Evolutionary conservation across 2,888 invertebrate species (phyloP), one percentile per base, ranked within the genome.

Genomic region (Baccha elongata): DNA sequence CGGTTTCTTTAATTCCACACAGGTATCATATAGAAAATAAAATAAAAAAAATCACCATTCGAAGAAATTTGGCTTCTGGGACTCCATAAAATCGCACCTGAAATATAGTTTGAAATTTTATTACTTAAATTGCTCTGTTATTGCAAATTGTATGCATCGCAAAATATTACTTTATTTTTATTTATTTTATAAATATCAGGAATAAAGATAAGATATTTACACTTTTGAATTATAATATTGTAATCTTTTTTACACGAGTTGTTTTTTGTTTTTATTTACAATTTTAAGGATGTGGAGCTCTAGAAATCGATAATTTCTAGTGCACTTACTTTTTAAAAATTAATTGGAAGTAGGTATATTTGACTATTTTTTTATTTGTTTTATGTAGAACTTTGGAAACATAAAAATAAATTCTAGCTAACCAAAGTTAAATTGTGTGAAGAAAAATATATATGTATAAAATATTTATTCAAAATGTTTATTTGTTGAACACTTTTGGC

Each of bases 321-420:
- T 58, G 55, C 11, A 46, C 26, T 65, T 53, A 52, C 46, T 35
- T 7, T 68, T 46, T 11, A 19, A 37, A 69, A 64, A 69, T 19
- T 64, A 35, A 60, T 29, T 40, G 58, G 68, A 75, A 71, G 58
- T 53, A 40, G 44, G 46, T 81, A 81, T 80, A 74, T 71, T 84
- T 71, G 62, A 78, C 85, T 84, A 72, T 84, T 86, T 84, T 71
- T 46, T 71, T 85, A 86, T 85, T n/a, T 40, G n/a, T 53, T 11
- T 19, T 19, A 23, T 42, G n/a, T n/a, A n/a, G n/a, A n/a, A 71
- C 35, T 65, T 67, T 60, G 48, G 86, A 88, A 87, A 88, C 87
- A 87, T 86, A 87, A 53, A 62, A 37, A 60, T 87, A 62, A 37
- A 60, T 87, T 88, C 87, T 87, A 88, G 87, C 87, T 87, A 69